phyloP scores from a whole-genome alignment of 2,888 invertebrate genomes.

The Eupeodes luniger region DNA sequence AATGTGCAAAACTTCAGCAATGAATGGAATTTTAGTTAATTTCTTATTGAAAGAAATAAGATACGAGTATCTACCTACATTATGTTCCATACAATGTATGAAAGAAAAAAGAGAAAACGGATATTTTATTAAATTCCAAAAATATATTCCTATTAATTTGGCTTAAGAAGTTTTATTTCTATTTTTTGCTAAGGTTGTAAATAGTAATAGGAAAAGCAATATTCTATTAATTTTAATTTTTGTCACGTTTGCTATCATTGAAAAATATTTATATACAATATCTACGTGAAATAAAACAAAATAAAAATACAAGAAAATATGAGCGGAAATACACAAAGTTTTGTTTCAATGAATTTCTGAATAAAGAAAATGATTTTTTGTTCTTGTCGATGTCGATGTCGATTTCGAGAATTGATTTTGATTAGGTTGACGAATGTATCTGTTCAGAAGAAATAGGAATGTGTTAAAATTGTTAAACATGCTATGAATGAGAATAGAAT shows the following conservation, averaged over 20 bases:
- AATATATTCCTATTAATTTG: not conserved
- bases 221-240: not conserved
- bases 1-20: not conserved
- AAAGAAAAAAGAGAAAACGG: too few relatives aligned
- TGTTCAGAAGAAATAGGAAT: not conserved
- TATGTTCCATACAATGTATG: not conserved
- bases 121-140: not conserved
- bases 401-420: not conserved
- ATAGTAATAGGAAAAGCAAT: not conserved
- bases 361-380: not conserved
- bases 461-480: too few relatives aligned
- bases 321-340: too few relatives aligned
- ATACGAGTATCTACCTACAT: too few relatives aligned
- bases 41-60: too few relatives aligned
- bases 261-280: not conserved
- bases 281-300: not conserved
- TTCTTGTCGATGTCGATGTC: not conserved
- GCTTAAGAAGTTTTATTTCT: not conserved
- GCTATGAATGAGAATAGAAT: too few relatives aligned
- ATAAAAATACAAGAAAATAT: not conserved
- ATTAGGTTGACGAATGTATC: not conserved
- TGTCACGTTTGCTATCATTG: constrained; percentile 8
- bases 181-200: too few relatives aligned
- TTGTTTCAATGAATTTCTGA: not conserved
- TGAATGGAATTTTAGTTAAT: not conserved